Percentiles rank a stretch among this genome's conserved stretches.
Conservation (phyloP, 2,888 invertebrate genomes). For the Drosophila fulvimacula region DNA sequence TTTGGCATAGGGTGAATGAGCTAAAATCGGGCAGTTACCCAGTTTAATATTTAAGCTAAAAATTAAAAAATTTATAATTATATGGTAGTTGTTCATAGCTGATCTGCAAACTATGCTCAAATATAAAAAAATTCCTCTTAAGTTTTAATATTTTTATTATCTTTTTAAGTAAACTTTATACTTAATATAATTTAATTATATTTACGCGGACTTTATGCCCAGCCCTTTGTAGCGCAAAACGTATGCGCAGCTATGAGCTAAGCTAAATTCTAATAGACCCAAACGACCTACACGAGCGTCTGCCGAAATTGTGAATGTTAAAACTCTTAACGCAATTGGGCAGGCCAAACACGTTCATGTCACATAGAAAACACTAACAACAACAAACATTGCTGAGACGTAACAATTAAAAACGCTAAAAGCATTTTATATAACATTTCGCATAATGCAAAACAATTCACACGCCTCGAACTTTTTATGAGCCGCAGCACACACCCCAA, state of each 20-base stretch:
- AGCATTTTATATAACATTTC: conserved; percentile 66
- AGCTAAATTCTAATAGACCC: conserved; percentile 20
- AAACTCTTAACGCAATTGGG: conserved; percentile 30
- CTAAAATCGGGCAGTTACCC: conserved; percentile 7
- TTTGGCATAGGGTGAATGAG: not conserved
- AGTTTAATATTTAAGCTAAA: not conserved
- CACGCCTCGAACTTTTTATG: conserved; percentile 54
- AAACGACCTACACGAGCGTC: conserved; percentile 16
- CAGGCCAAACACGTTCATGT: conserved; percentile 51
- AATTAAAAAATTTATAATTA: no score
- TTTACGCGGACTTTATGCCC: not conserved
- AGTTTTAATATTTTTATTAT: no score
- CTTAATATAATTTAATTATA: no score
- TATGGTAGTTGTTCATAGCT: no score
- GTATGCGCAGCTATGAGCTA: not conserved
- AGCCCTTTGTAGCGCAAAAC: not conserved
- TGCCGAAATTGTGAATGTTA: conserved; percentile 15
- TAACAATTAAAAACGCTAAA: conserved; percentile 76
- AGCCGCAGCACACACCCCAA: conserved; percentile 54
- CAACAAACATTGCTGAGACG: conserved; percentile 45
- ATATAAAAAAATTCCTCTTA: not conserved
- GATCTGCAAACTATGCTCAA: no score
- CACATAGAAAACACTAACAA: conserved; percentile 45
- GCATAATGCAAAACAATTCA: conserved; percentile 60
- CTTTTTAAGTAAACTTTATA: no score